A percentile compares a stretch with the other conserved stretches of the same genome.
These are phyloP conservation scores for Discoglossus pictus DNA, from an alignment of 2,797 vertebrate genomes.

Conservation along the genomic window DNA sequence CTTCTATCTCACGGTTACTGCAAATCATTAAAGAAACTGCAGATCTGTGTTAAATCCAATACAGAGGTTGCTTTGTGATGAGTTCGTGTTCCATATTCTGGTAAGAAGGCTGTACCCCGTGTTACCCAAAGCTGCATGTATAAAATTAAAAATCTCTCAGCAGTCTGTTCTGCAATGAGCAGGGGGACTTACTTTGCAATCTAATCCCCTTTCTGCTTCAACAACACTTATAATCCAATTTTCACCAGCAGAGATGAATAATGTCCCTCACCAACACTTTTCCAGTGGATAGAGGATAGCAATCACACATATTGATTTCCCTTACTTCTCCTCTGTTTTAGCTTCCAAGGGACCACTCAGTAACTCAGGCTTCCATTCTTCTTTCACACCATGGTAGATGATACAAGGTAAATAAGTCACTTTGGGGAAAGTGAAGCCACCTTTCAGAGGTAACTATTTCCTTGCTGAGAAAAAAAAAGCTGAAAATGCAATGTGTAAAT, in stretches of 20 bases:
- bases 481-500: background rate
- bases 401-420: constrained; percentile 37
- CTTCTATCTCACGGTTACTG: constrained; percentile 28
- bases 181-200: constrained; percentile 50
- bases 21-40: constrained; percentile 41
- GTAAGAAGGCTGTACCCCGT: constrained; percentile 19
- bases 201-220: constrained; percentile 57
- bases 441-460: background rate
- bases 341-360: constrained; percentile 26
- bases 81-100: constrained; percentile 18
- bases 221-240: constrained; percentile 56
- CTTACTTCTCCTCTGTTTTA: constrained; percentile 36
- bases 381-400: constrained; percentile 6
- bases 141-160: constrained; percentile 38
- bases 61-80: constrained; percentile 23
- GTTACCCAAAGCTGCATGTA: constrained; percentile 39
- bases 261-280: constrained; percentile 54
- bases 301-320: constrained; percentile 58
- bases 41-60: constrained; percentile 41
- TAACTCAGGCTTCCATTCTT: constrained; percentile 39
- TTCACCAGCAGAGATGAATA: constrained; percentile 57
- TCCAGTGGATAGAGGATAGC: constrained; percentile 54
- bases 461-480: background rate
- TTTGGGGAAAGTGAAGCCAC: constrained; percentile 9
- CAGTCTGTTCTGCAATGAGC: constrained; percentile 44